phyloP scores from a whole-genome alignment of 2,113 vertebrate species.

The Macrotus californicus region DNA sequence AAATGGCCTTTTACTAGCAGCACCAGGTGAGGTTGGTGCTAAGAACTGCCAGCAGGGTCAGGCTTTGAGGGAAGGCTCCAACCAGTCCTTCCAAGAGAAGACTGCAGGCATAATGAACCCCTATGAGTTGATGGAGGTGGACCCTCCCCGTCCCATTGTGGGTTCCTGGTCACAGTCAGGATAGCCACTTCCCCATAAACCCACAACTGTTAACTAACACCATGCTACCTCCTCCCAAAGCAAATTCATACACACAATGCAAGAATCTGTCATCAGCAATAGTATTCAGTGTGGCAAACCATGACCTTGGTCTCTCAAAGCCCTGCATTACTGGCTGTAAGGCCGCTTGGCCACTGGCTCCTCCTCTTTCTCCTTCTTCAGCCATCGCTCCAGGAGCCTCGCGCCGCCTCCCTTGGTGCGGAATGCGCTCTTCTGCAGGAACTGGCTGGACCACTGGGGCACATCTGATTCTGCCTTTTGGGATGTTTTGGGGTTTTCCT shows the following conservation, averaged over 20 bases:
- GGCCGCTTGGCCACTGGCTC: conserved; percentile 79
- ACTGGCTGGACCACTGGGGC: conserved; percentile 73
- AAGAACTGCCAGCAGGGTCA: background rate
- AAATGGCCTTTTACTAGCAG: background rate
- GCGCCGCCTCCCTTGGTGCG: conserved; percentile 67
- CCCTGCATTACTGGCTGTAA: conserved; percentile 50
- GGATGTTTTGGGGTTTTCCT: conserved; percentile 64
- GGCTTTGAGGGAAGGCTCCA: background rate
- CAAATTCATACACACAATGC: background rate
- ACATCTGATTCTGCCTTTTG: conserved; percentile 79
- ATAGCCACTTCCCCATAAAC: background rate
- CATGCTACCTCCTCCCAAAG: background rate
- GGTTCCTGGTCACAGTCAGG: background rate
- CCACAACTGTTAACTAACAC: background rate
- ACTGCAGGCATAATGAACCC: background rate
- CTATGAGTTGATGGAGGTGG: background rate
- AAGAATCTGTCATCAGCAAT: background rate
- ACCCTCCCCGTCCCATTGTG: background rate
- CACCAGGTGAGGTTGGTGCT: background rate
- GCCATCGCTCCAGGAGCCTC: conserved; percentile 76
- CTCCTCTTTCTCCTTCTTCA: conserved; percentile 74
- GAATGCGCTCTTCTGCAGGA: conserved; percentile 62
- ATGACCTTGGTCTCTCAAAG: background rate
- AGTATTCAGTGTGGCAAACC: too few species aligned
- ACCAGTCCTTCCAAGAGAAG: background rate